Percentiles rank a stretch among this genome's conserved stretches.
Evolutionary conservation across 2,888 invertebrate genomes (phyloP).

Genomic region (Anaspis maculata): DNA sequence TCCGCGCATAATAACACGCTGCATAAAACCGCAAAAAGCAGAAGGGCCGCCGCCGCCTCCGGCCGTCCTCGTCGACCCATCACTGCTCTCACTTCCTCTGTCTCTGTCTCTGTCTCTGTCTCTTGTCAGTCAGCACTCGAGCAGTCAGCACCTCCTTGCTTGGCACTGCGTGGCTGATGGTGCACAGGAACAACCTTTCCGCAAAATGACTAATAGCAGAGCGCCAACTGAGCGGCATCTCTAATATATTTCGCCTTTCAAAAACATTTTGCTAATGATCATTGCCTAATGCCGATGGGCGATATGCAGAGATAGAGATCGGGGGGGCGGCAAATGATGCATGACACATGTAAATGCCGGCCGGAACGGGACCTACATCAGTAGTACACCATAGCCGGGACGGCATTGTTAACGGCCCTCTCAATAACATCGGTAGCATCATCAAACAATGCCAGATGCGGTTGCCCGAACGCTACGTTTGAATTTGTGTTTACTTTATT

Average conservation of each 20-base stretch:
- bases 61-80: constrained; percentile 9
- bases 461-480: constrained; percentile 33
- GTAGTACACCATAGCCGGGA: no score
- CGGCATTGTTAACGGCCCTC: constrained; percentile 33
- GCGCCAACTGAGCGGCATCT: constrained; percentile 24
- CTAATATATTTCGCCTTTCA: constrained; percentile 34
- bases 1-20: constrained; percentile 24
- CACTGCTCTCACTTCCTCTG: no score
- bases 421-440: constrained; percentile 38
- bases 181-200: constrained; percentile 28
- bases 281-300: no score
- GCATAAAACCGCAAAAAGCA: constrained; percentile 30
- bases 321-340: constrained; percentile 28
- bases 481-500: constrained; percentile 35
- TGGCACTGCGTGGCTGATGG: no score
- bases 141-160: no score
- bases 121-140: no score
- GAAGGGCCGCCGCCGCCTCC: constrained; percentile 20
- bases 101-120: no score
- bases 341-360: constrained; percentile 30
- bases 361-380: constrained; percentile 28
- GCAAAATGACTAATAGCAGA: constrained; percentile 33
- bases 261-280: constrained; percentile 36
- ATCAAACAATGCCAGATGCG: constrained; percentile 40
- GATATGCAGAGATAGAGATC: constrained; percentile 26